Conservation (phyloP, 2,888 invertebrate species). For the Cactoblastis cactorum region DNA sequence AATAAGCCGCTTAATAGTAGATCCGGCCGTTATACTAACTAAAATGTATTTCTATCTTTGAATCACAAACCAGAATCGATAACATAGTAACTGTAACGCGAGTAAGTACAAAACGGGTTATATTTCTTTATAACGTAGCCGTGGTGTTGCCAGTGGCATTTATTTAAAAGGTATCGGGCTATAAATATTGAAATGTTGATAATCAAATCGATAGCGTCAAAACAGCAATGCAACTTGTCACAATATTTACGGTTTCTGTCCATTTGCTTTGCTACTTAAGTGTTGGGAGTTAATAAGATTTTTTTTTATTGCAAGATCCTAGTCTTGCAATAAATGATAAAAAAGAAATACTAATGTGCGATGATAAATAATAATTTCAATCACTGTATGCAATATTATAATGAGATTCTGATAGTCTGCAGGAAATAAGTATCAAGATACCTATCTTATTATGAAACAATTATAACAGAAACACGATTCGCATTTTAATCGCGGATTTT, state of each 20-base stretch:
- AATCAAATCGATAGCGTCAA: neutral
- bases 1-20: no score
- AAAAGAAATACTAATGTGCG: no score
- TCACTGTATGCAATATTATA: no score
- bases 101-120: neutral
- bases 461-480: no score
- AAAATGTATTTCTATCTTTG: neutral
- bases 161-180: neutral
- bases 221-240: slow-evolving; percentile 2
- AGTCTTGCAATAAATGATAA: no score
- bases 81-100: neutral
- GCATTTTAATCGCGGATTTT: no score
- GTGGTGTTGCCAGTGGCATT: neutral
- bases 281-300: neutral
- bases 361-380: no score
- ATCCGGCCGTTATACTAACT: neutral
- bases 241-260: slow-evolving; percentile 2
- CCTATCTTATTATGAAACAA: no score
- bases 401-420: no score
- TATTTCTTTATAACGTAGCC: neutral
- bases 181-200: slow-evolving; percentile 4
- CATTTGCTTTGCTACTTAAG: neutral
- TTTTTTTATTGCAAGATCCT: no score
- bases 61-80: neutral
- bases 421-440: no score